Conservation (phyloP, 2,113 vertebrate genomes). For the Cisticola juncidis region DNA sequence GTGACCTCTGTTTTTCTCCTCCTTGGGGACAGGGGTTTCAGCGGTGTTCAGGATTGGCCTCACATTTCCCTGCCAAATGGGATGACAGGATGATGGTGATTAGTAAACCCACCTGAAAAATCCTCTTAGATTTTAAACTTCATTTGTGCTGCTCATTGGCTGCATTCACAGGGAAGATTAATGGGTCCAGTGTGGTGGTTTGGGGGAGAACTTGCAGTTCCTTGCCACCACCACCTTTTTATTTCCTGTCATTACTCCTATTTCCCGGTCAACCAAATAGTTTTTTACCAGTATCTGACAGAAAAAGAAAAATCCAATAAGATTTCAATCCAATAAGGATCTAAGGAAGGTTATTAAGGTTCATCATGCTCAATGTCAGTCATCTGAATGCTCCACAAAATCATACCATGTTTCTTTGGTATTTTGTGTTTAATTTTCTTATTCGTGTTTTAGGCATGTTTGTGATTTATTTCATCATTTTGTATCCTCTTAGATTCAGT, state of each 20-base stretch:
- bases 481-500: not conserved
- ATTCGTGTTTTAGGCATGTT: not conserved
- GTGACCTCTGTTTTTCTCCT: not conserved
- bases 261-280: not conserved
- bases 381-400: not conserved
- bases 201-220: not conserved
- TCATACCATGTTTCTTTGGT: not conserved
- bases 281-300: not conserved
- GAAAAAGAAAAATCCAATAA: not conserved
- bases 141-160: not conserved
- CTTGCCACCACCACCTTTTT: not conserved
- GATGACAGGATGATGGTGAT: not conserved
- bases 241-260: not conserved
- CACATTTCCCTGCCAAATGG: fast-evolving
- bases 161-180: not conserved
- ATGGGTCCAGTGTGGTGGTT: not conserved
- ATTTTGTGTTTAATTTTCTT: not conserved
- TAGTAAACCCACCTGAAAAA: slow-evolving; percentile 33
- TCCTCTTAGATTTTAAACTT: slow-evolving; percentile 6
- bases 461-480: not conserved
- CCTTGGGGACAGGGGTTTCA: not conserved
- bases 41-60: not conserved
- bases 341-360: not conserved
- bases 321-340: not conserved
- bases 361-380: not conserved